Conservation (phyloP, 2,888 invertebrate genomes). For the Macrophya alboannulata region DNA sequence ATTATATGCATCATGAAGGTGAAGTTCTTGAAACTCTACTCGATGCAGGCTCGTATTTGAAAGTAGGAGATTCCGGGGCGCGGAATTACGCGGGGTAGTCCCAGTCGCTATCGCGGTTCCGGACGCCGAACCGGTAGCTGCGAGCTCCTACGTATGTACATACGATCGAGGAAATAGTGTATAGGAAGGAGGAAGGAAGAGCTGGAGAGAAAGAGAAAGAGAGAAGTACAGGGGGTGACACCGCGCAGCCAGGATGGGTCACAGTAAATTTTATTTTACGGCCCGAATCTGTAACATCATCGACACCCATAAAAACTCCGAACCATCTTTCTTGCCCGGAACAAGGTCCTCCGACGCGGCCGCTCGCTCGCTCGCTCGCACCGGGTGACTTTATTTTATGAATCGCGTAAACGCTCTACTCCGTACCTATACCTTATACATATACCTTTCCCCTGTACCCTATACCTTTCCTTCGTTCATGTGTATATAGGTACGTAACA, state of each 20-base stretch:
- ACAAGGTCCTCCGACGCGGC: conserved; percentile 57
- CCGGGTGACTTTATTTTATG: conserved; percentile 42
- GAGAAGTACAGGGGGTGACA: conserved; percentile 5
- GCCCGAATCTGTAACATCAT: conserved; percentile 72
- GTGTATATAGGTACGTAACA: too few species aligned
- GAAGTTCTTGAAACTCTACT: not conserved
- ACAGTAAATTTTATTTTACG: conserved; percentile 71
- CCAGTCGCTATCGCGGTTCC: not conserved
- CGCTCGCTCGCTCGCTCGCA: not conserved
- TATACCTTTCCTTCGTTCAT: not conserved
- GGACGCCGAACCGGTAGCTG: conserved; percentile 10
- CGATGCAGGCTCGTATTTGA: not conserved
- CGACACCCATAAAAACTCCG: conserved; percentile 70
- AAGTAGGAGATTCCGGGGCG: not conserved
- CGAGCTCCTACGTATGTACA: not conserved
- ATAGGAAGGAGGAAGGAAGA: conserved; percentile 49
- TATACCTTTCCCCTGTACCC: not conserved
- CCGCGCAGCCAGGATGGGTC: conserved; percentile 56
- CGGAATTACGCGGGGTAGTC: not conserved
- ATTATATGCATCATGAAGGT: too few species aligned
- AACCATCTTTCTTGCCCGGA: conserved; percentile 63
- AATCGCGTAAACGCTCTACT: conserved; percentile 42
- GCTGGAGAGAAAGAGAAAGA: conserved; percentile 15
- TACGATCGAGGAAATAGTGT: not conserved
- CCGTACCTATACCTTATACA: not conserved